These are phyloP conservation scores for Drosophila serrata DNA, from an alignment of 1,140 invertebrate genomes.

Conservation along the genomic window DNA sequence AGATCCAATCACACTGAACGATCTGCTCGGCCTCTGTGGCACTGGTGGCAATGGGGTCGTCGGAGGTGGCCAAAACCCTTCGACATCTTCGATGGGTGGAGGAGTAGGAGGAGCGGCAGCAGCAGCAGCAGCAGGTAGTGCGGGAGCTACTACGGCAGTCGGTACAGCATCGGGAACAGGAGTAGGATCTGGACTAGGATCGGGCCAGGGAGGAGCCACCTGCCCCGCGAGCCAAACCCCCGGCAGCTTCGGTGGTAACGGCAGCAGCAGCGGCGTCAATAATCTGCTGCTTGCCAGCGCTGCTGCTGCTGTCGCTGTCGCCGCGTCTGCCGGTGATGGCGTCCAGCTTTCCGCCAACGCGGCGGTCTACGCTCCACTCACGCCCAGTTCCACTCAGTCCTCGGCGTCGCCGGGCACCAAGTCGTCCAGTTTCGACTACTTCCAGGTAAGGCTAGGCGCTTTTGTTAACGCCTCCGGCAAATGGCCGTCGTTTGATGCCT, in stretches of 20 bases:
- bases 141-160: neutral
- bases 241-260: conserved; percentile 56
- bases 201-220: conserved; percentile 21
- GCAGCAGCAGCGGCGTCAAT: conserved; percentile 67
- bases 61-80: conserved; percentile 20
- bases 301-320: conserved; percentile 60
- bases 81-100: conserved; percentile 2
- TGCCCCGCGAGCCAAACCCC: conserved; percentile 36
- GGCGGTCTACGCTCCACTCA: conserved; percentile 72
- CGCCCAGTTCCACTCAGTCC: conserved; percentile 82
- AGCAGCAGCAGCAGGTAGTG: conserved; percentile 27
- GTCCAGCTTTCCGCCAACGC: conserved; percentile 64
- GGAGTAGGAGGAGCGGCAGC: neutral
- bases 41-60: conserved; percentile 36
- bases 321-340: conserved; percentile 64
- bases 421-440: conserved; percentile 81
- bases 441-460: conserved; percentile 71
- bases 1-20: conserved; percentile 81
- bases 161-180: conserved; percentile 1
- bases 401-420: conserved; percentile 81
- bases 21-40: conserved; percentile 80
- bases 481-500: conserved; percentile 3
- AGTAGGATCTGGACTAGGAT: conserved; percentile 17
- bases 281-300: conserved; percentile 71
- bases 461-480: neutral